These are phyloP conservation scores for Cephus cinctus DNA, from an alignment of 1,140 invertebrate species.

Conservation along the genomic window DNA sequence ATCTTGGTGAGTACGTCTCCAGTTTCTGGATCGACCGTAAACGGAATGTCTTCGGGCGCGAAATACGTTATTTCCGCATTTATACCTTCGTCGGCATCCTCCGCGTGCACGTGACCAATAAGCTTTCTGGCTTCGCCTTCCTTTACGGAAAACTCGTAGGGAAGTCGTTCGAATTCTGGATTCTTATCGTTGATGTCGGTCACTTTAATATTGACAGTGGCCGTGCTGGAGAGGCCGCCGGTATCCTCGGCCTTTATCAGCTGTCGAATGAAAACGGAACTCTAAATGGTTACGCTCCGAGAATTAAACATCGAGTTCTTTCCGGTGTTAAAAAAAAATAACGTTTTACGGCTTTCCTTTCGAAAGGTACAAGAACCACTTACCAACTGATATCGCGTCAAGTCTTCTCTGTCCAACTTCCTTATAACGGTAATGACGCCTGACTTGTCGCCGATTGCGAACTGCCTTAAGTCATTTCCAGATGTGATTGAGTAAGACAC, in stretches of 20 bases:
- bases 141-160: constrained; percentile 79
- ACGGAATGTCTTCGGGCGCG: constrained; percentile 75
- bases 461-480: constrained; percentile 83
- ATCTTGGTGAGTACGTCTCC: constrained; percentile 76
- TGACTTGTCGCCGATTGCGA: constrained; percentile 77
- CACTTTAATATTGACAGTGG: constrained; percentile 83
- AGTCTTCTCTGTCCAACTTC: constrained; percentile 81
- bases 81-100: constrained; percentile 76
- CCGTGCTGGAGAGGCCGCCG: constrained; percentile 76
- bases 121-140: constrained; percentile 71
- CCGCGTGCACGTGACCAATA: constrained; percentile 79
- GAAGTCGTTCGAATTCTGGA: constrained; percentile 74
- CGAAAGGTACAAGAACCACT: constrained; percentile 36
- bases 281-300: no score
- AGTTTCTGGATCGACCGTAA: constrained; percentile 73
- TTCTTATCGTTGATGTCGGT: constrained; percentile 91
- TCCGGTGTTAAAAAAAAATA: no score
- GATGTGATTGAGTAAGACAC: constrained; percentile 82
- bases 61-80: constrained; percentile 68
- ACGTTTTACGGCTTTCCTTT: no score
- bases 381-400: constrained; percentile 82
- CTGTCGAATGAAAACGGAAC: constrained; percentile 48
- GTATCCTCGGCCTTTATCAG: constrained; percentile 83
- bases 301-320: no score
- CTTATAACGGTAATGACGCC: constrained; percentile 82